phyloP scores from a whole-genome alignment of 2,113 vertebrate species.

The Xiphophorus hellerii region DNA sequence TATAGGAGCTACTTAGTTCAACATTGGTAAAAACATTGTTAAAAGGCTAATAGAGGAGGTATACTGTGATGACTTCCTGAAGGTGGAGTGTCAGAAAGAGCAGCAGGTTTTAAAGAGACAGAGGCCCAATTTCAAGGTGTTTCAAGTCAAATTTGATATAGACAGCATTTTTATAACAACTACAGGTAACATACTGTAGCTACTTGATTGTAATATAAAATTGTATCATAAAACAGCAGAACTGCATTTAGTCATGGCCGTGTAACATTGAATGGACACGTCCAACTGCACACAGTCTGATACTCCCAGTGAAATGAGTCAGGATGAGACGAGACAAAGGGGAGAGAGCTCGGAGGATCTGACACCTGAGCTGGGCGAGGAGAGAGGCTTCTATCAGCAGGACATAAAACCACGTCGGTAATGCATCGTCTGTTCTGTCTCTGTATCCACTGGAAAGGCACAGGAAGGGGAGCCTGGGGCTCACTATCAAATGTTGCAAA shows the following conservation, averaged over 20 bases:
- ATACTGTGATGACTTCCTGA: no score
- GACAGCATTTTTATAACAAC: no score
- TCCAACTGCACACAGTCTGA: constrained; percentile 29
- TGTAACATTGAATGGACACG: constrained; percentile 58
- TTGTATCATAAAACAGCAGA: constrained; percentile 39
- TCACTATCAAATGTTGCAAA: constrained; percentile 57
- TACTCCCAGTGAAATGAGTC: constrained; percentile 49
- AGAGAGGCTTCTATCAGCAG: constrained; percentile 61
- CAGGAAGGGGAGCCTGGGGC: constrained; percentile 56
- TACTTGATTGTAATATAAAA: no score
- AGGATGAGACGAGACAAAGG: constrained; percentile 33
- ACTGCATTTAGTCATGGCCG: constrained; percentile 52
- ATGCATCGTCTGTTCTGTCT: constrained; percentile 56
- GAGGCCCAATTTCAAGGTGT: no score
- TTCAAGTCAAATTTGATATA: no score
- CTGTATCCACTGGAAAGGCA: constrained; percentile 40
- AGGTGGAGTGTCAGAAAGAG: no score
- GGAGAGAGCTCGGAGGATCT: constrained; percentile 41
- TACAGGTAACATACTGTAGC: no score
- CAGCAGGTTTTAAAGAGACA: no score
- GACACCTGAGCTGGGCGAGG: constrained; percentile 66
- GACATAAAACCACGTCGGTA: constrained; percentile 58
- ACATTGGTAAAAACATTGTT: no score
- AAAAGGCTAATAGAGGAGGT: no score
- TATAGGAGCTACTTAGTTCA: no score